Base-by-base conservation (phyloP, 2,113 vertebrate genomes). In the Phrynocephalus versicolor region DNA sequence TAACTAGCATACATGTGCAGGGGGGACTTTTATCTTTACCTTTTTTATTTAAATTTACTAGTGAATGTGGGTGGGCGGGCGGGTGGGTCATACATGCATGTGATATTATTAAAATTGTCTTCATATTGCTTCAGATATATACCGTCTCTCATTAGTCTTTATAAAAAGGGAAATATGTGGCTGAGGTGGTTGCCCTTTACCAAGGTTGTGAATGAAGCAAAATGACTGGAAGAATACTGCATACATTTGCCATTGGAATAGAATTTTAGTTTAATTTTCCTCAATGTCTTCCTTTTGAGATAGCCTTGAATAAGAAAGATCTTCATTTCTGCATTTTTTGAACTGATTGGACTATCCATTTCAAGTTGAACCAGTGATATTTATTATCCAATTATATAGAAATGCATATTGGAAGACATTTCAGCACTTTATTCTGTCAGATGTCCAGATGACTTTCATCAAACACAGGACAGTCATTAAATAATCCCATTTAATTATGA, bases 401-500 rank as follows among this genome's bases (percentile, higher is more conserved):
- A 25, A 45, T 6, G 13, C 12, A 65, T 72, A 0, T 3, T 14
- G 62, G 62, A 82, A 88, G 1, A 30, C 15, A 58, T 51, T 39
- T 33, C 21, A 81, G 39, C 58, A 25, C 65, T 16, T 58, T 81
- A 13, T 21, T 87, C 41, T n/a, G 27, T 77, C 9, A 33, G 41
- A 57, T 5, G 0, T 1, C 39, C 3, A 81, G 82, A 91, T 86
- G 69, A 45, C 39, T 88, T 83, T 74, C 88, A 71, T 1, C 69
- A 64, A 58, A 88, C 82, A 78, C 81, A 84, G 58, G 86, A 67
- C 78, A 87, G 27, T 77, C 71, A 90, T 70, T 84, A 87, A 65
- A 77, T 27, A 76, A 58, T 72, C 55, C 55, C 35, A 23, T 87
- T 82, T 92, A 83, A 91, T 93, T 90, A 67, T 82, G 82, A 76